phyloP scores from a whole-genome alignment of 2,113 vertebrate genomes.

The Mixornis gularis region DNA sequence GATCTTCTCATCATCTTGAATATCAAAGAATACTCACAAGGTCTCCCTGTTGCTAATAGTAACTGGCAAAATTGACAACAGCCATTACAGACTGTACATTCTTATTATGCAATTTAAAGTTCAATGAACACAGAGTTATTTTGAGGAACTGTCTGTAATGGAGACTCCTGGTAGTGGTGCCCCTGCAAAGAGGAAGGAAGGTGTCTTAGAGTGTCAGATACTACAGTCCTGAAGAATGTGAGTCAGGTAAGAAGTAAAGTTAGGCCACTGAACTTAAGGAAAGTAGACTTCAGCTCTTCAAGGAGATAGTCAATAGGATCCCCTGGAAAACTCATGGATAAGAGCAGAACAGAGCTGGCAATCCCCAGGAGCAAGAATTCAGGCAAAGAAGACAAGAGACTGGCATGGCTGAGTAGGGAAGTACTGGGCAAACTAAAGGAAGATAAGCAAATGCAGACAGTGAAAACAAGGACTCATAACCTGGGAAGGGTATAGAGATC shows the following conservation, averaged over 20 bases:
- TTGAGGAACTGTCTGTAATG: neutral
- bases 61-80: neutral
- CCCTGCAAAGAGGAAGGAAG: neutral
- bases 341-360: neutral
- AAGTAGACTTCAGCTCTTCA: neutral
- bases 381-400: neutral
- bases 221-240: neutral
- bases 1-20: neutral
- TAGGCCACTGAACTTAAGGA: neutral
- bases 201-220: neutral
- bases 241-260: neutral
- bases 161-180: neutral
- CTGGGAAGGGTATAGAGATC: neutral
- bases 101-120: neutral
- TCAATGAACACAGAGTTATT: neutral
- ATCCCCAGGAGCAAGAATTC: neutral
- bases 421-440: neutral
- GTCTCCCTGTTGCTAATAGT: neutral
- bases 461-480: neutral
- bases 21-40: neutral
- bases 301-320: neutral
- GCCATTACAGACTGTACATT: neutral
- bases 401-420: neutral
- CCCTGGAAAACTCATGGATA: neutral
- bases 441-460: neutral